phyloP scores from a whole-genome alignment of 2,888 invertebrate species.

The Cabera pusaria region DNA sequence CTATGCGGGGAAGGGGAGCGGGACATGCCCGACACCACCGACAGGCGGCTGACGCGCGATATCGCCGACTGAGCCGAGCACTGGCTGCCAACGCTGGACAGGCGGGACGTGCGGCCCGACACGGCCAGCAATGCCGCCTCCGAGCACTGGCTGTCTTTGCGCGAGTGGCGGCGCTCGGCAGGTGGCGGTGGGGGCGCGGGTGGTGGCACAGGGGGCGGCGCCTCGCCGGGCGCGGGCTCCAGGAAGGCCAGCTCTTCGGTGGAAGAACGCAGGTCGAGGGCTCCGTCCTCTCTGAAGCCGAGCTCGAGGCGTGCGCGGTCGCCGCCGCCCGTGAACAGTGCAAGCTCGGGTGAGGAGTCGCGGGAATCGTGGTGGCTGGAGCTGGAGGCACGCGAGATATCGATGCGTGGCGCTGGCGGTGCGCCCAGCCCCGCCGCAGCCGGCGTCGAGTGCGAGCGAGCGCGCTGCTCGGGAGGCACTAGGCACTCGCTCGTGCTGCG shows the following conservation, averaged over 20 bases:
- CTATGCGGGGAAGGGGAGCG: slow-evolving; percentile 95
- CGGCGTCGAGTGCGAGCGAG: slow-evolving; percentile 70
- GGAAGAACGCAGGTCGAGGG: slow-evolving; percentile 92
- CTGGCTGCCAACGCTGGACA: slow-evolving; percentile 89
- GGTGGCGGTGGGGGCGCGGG: slow-evolving; percentile 68
- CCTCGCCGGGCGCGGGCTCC: slow-evolving; percentile 75
- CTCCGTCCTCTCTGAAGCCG: slow-evolving; percentile 89
- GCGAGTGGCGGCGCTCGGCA: slow-evolving; percentile 77
- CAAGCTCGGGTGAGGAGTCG: slow-evolving; percentile 93
- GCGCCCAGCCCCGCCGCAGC: slow-evolving; percentile 70
- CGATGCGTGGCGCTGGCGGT: slow-evolving; percentile 92
- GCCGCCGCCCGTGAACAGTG: slow-evolving; percentile 85
- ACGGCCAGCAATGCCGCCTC: slow-evolving; percentile 90
- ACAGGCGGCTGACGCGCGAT: slow-evolving; percentile 64
- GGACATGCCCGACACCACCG: slow-evolving; percentile 80
- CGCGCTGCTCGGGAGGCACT: slow-evolving; percentile 63
- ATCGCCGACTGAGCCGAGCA: slow-evolving; percentile 84
- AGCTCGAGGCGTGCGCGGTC: slow-evolving; percentile 63
- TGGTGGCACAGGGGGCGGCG: slow-evolving; percentile 40
- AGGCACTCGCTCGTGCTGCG: slow-evolving; percentile 32
- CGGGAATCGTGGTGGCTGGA: slow-evolving; percentile 94
- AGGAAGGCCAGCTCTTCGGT: slow-evolving; percentile 94
- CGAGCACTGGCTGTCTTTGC: slow-evolving; percentile 89
- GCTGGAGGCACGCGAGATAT: slow-evolving; percentile 94
- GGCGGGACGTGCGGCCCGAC: slow-evolving; percentile 90